phyloP scores from a whole-genome alignment of 2,888 invertebrate species.

The Erynnis tages region DNA sequence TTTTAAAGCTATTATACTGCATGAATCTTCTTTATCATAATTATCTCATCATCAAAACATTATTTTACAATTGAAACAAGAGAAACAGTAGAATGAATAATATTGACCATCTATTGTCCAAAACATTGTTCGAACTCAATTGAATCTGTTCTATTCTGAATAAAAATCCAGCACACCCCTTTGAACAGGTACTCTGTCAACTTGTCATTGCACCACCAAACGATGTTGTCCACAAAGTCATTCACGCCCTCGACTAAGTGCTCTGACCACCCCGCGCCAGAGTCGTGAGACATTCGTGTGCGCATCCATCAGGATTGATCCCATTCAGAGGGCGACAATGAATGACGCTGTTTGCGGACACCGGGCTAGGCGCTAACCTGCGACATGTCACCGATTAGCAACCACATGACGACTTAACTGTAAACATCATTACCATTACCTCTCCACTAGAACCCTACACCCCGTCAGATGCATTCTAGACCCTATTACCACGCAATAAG shows the following conservation, averaged over 20 bases:
- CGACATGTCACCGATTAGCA: constrained; percentile 70
- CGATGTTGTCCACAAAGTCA: neutral
- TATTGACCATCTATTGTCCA: too few relatives aligned
- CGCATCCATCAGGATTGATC: constrained; percentile 43
- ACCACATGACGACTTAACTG: constrained; percentile 75
- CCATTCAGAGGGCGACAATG: constrained; percentile 72
- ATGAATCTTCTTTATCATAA: too few relatives aligned
- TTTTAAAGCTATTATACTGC: too few relatives aligned
- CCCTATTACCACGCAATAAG: constrained; percentile 39
- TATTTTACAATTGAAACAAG: too few relatives aligned
- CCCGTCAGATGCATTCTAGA: constrained; percentile 34
- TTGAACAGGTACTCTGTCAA: too few relatives aligned
- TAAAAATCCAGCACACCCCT: too few relatives aligned
- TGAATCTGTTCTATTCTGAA: too few relatives aligned
- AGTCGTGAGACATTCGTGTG: constrained; percentile 34
- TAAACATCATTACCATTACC: constrained; percentile 76
- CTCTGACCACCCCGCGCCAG: constrained; percentile 34
- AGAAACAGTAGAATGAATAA: too few relatives aligned
- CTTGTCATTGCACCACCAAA: neutral
- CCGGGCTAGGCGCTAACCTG: constrained; percentile 79
- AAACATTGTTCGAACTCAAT: too few relatives aligned
- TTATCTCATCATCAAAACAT: too few relatives aligned
- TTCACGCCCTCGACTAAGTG: constrained; percentile 28
- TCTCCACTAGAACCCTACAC: constrained; percentile 35
- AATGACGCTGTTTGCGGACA: constrained; percentile 74